phyloP scores from a whole-genome alignment of 2,888 invertebrate species.

The Tethea ocularis region DNA sequence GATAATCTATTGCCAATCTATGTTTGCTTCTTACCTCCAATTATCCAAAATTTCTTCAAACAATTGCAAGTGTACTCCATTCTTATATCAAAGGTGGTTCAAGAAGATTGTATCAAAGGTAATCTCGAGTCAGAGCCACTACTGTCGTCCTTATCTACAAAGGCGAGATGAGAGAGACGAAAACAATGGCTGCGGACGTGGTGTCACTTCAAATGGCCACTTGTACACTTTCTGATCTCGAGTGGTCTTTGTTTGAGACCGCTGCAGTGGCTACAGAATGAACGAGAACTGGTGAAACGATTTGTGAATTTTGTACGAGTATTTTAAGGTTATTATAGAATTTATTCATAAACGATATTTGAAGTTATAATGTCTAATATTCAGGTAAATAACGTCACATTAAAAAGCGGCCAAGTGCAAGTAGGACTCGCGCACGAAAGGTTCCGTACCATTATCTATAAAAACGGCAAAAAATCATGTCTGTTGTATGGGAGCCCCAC shows the following conservation, averaged over 20 bases:
- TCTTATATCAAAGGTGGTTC: constrained; percentile 2
- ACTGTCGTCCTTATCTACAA: constrained; percentile 30
- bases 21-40: not conserved
- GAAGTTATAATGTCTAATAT: no score
- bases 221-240: constrained; percentile 37
- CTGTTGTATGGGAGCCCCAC: no score
- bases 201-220: constrained; percentile 28
- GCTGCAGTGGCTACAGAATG: constrained; percentile 18
- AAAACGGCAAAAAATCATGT: no score
- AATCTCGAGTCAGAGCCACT: constrained; percentile 22
- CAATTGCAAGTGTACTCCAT: not conserved
- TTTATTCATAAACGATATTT: not conserved
- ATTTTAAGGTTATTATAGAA: not conserved
- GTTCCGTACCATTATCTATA: no score
- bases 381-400: no score
- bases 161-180: constrained; percentile 28
- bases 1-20: not conserved
- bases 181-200: constrained; percentile 37
- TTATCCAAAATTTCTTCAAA: not conserved
- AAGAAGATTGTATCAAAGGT: constrained; percentile 25
- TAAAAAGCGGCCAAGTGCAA: no score
- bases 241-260: constrained; percentile 24
- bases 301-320: not conserved
- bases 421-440: no score
- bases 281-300: not conserved